A percentile compares a stretch with the other conserved stretches of the same genome.
These are phyloP conservation scores for Syrphus vitripennis DNA, from an alignment of 2,888 invertebrate species.

Conservation along the genomic window DNA sequence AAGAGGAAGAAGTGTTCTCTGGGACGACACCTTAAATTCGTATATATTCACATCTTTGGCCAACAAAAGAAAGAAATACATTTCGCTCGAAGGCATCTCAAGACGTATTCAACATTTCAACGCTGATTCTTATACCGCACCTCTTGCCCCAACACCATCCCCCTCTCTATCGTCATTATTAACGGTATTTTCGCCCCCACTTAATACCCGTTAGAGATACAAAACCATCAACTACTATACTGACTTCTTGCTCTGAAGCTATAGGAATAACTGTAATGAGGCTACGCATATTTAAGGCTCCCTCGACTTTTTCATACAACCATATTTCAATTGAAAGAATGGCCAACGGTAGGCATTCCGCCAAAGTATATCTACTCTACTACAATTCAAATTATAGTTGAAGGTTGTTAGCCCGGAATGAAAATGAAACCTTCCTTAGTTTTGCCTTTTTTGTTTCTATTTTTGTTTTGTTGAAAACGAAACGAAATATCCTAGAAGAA, in stretches of 20 bases:
- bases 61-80: slow-evolving; percentile 54
- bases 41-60: slow-evolving; percentile 36
- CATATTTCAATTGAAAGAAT: slow-evolving; percentile 30
- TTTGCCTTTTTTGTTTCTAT: not conserved
- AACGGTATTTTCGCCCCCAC: slow-evolving; percentile 30
- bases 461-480: not conserved
- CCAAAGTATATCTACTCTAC: slow-evolving; percentile 28
- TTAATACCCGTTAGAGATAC: slow-evolving; percentile 21
- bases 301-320: slow-evolving; percentile 8
- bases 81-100: slow-evolving; percentile 33
- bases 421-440: not conserved
- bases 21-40: slow-evolving; percentile 25
- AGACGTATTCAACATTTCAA: slow-evolving; percentile 52
- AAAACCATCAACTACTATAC: not conserved
- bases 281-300: slow-evolving; percentile 11
- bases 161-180: slow-evolving; percentile 3
- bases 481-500: slow-evolving; percentile 21
- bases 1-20: slow-evolving; percentile 1
- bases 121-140: not conserved
- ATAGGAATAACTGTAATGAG: slow-evolving; percentile 23
- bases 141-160: not conserved
- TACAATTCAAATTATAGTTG: slow-evolving; percentile 60
- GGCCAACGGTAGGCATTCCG: slow-evolving; percentile 2
- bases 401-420: slow-evolving; percentile 47
- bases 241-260: not conserved